phyloP scores from a whole-genome alignment of 1,140 invertebrate species.

The Bactericera cockerelli region DNA sequence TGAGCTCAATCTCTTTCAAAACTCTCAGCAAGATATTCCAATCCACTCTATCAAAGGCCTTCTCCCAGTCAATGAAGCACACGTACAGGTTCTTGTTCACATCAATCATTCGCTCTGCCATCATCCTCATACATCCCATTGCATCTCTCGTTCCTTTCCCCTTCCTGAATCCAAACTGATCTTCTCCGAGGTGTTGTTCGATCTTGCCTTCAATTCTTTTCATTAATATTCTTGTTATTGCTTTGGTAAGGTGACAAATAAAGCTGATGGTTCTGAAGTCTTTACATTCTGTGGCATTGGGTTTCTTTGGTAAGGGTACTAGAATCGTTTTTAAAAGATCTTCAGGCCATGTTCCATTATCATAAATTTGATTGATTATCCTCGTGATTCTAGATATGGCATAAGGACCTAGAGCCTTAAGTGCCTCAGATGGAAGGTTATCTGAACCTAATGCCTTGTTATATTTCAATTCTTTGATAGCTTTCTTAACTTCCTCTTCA shows the following conservation, averaged over 20 bases:
- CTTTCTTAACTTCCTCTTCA: constrained; percentile 9
- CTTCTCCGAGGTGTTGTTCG: constrained; percentile 3
- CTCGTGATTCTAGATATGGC: not conserved
- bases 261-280: constrained; percentile 13
- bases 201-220: constrained; percentile 11
- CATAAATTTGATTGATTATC: constrained; percentile 12
- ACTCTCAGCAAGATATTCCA: constrained; percentile 4
- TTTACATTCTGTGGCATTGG: constrained; percentile 10
- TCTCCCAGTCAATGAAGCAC: constrained; percentile 13
- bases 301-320: constrained; percentile 12
- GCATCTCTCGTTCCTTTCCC: constrained; percentile 10
- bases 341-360: constrained; percentile 12
- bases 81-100: not conserved
- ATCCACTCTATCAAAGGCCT: constrained; percentile 12
- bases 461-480: constrained; percentile 17
- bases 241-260: constrained; percentile 11
- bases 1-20: constrained; percentile 5
- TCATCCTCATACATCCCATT: constrained; percentile 9
- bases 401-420: constrained; percentile 15
- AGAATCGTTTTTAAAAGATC: constrained; percentile 9
- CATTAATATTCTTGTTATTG: constrained; percentile 13
- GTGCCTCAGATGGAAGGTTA: constrained; percentile 21
- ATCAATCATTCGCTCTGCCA: constrained; percentile 11
- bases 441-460: constrained; percentile 21
- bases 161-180: constrained; percentile 7